Base-by-base conservation (phyloP, 2,888 invertebrate genomes). In the Dolichomitus sp. region DNA sequence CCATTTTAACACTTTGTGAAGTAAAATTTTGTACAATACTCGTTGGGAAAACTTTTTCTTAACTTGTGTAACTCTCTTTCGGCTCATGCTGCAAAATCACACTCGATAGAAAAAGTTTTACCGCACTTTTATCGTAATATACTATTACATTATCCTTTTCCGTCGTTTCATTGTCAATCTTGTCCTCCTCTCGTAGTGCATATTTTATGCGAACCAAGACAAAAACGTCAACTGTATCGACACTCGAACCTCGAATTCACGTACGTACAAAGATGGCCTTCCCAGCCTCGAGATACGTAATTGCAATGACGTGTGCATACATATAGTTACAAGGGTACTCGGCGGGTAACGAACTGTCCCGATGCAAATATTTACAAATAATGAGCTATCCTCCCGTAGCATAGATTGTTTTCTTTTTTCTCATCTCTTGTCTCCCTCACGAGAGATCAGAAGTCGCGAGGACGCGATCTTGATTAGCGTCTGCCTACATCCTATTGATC, bases 401-500 rank as follows among this genome's bases (percentile, higher is more conserved):
- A n/a, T n/a, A 19, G 19, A 23, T 52, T 19, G 50, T 11, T 11
- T 17, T 17, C 48, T 17, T 9, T 4, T 17, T 17, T 17, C 48
- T 3, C 5, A n/a, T 17, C 17, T n/a, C 17, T n/a, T n/a, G n/a
- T n/a, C 33, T 14, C 11, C 7, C 57, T n/a, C 40, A 11, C n/a
- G 7, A 1, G 11, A 27, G 40, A 70, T 70, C 70, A 14, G 7
- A 65, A 33, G n/a, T 45, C 59, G 19, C 30, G 27, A 40, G 23
- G 42, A 37, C 33, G 57, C 66, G 75, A 75, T 80, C 66, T 75
- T 68, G 59, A 76, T 80, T 80, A 76, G 84, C 70, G 57, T 85
- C 74, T 57, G 72, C 50, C 68, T 79, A 83, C 83, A 84, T 83
- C 9, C 88, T 90, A 90, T 90, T 86, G 89, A 90, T 90, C 87